phyloP scores from a whole-genome alignment of 2,888 invertebrate species.

The Zele albiditarsus region DNA sequence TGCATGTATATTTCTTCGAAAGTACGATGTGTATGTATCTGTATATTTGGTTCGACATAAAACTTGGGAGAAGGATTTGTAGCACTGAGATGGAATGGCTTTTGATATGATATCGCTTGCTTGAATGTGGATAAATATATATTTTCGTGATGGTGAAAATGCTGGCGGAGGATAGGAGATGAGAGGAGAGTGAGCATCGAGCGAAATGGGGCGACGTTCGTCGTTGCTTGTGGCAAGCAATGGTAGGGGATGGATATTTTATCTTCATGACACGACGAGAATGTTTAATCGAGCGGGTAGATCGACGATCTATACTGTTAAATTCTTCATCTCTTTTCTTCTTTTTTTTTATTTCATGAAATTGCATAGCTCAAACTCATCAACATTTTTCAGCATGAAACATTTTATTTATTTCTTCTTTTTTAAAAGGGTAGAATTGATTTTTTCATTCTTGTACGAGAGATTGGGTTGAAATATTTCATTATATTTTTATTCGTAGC shows the following conservation, averaged over 20 bases:
- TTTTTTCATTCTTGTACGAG: not conserved
- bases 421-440: not conserved
- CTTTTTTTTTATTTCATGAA: conserved; percentile 8
- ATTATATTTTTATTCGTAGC: not conserved
- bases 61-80: conserved; percentile 10
- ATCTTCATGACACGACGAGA: conserved; percentile 16
- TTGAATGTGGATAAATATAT: conserved; percentile 24
- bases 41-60: not conserved
- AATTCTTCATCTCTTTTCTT: not conserved
- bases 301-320: conserved; percentile 10
- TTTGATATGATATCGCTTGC: conserved; percentile 34
- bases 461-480: not conserved
- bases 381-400: conserved; percentile 5
- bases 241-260: conserved; percentile 22
- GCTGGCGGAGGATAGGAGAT: conserved; percentile 3
- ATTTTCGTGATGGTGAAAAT: conserved; percentile 19
- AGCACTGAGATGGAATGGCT: conserved; percentile 16
- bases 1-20: not conserved
- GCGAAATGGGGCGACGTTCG: conserved; percentile 22
- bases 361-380: conserved; percentile 6
- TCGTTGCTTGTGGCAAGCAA: conserved; percentile 29
- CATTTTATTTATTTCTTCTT: not conserved
- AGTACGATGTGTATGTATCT: not conserved
- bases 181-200: not conserved
- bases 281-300: conserved; percentile 29